These are phyloP conservation scores for Danio tinwini DNA, from an alignment of 2,797 vertebrate species.

Conservation along the genomic window DNA sequence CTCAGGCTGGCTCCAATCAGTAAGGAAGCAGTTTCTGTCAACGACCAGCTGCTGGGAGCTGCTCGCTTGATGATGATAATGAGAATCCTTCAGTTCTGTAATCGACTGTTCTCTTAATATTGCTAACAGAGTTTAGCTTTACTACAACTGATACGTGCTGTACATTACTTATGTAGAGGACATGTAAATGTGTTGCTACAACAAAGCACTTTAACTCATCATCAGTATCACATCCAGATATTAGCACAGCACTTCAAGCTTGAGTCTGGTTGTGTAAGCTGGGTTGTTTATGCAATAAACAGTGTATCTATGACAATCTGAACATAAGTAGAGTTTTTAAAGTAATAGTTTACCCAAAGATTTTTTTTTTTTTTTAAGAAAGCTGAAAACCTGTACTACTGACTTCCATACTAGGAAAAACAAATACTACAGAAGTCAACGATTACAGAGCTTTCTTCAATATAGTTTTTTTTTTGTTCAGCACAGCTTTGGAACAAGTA, in stretches of 20 bases:
- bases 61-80: constrained; percentile 42
- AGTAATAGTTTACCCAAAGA: too few species aligned
- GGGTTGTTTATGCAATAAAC: constrained; percentile 7
- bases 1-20: constrained; percentile 39
- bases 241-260: not conserved
- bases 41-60: constrained; percentile 38
- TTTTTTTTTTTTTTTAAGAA: not conserved
- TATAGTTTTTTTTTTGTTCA: too few species aligned
- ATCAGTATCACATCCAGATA: not conserved
- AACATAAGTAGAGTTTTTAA: too few species aligned
- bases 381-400: not conserved
- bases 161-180: constrained; percentile 23
- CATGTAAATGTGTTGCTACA: constrained; percentile 29
- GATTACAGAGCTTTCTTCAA: too few species aligned
- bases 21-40: constrained; percentile 38
- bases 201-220: constrained; percentile 4
- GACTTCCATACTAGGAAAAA: too few species aligned
- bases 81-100: constrained; percentile 45
- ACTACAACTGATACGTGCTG: not conserved
- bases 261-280: not conserved
- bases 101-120: constrained; percentile 29
- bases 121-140: not conserved
- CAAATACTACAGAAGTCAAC: too few species aligned
- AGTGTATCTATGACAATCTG: constrained; percentile 4
- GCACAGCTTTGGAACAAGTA: too few species aligned